Conservation (phyloP, 2,113 vertebrate species). For the Campylomormyrus numenius region DNA sequence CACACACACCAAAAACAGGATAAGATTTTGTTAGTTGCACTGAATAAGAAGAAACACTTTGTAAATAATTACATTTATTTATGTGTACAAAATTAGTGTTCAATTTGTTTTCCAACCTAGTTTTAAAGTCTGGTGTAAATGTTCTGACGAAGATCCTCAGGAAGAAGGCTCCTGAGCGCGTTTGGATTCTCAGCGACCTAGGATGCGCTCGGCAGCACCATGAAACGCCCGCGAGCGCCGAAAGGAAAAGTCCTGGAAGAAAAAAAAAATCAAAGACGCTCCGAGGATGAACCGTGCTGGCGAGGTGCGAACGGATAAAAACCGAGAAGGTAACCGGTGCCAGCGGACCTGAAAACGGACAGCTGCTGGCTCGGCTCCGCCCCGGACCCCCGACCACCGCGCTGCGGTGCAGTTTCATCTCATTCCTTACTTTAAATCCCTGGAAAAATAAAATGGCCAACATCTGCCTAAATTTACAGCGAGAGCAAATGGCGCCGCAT, state of each 20-base stretch:
- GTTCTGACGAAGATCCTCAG: constrained; percentile 45
- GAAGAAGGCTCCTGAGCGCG: neutral
- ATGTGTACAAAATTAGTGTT: constrained; percentile 54
- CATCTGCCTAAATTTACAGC: constrained; percentile 69
- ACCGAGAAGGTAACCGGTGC: neutral
- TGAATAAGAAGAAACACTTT: neutral
- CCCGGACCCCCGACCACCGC: neutral
- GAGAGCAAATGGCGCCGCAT: constrained; percentile 67
- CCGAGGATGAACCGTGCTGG: neutral
- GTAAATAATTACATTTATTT: constrained; percentile 62
- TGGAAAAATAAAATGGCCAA: constrained; percentile 75
- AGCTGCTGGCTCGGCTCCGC: neutral
- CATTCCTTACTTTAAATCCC: constrained; percentile 55
- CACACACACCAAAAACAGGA: neutral
- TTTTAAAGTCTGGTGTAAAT: constrained; percentile 54
- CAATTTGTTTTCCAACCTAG: constrained; percentile 49
- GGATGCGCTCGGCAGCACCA: neutral
- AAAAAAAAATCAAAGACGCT: neutral
- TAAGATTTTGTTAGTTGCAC: neutral
- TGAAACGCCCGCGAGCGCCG: neutral
- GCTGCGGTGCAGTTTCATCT: neutral
- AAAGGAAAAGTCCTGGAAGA: neutral
- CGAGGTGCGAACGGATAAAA: neutral
- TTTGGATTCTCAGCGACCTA: too few relatives aligned
- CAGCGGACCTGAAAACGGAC: neutral